phyloP scores from a whole-genome alignment of 2,888 invertebrate species.

The Agrotis puta region DNA sequence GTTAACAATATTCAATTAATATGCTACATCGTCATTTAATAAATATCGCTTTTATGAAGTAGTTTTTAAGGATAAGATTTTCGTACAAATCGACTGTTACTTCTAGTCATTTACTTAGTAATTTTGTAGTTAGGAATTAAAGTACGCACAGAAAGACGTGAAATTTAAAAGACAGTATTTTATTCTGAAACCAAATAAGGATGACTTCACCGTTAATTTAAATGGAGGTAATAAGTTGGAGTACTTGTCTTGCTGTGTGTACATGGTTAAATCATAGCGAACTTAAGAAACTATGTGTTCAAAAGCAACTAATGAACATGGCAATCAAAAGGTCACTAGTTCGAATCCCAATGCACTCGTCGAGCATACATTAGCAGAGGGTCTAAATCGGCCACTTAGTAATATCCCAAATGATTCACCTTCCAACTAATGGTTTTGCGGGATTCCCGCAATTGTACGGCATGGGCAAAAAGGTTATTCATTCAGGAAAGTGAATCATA shows the following conservation, averaged over 20 bases:
- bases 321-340: background rate
- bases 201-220: background rate
- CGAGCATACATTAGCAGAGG: too few species aligned
- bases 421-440: too few species aligned
- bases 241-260: conserved; percentile 24
- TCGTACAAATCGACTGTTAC: conserved; percentile 56
- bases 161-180: conserved; percentile 9
- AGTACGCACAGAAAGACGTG: conserved; percentile 15
- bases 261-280: conserved; percentile 9
- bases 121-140: conserved; percentile 38
- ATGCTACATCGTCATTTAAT: conserved; percentile 51
- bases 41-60: conserved; percentile 43
- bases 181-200: background rate
- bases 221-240: background rate
- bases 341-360: background rate
- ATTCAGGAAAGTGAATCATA: too few species aligned
- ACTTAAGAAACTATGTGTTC: background rate
- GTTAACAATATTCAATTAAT: conserved; percentile 54
- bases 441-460: too few species aligned
- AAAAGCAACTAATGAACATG: background rate
- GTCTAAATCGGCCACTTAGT: too few species aligned
- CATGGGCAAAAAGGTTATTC: too few species aligned
- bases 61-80: conserved; percentile 38
- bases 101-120: conserved; percentile 57
- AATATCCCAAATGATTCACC: too few species aligned